These are phyloP conservation scores for Cyclophora punctaria DNA, from an alignment of 2,888 invertebrate genomes.

Conservation along the genomic window DNA sequence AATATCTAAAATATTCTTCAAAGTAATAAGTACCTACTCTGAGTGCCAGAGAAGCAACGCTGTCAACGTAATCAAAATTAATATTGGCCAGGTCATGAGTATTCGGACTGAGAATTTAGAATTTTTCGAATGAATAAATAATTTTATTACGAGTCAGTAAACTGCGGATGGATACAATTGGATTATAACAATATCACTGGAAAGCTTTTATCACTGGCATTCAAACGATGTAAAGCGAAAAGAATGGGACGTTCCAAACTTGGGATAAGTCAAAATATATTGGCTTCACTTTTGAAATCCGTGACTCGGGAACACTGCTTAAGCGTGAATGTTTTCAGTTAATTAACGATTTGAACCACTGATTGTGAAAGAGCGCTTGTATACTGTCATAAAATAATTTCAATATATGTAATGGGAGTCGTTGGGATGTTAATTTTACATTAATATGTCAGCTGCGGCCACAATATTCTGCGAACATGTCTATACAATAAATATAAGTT, in stretches of 20 bases:
- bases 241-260: slow-evolving; percentile 17
- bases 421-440: too few species aligned
- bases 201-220: slow-evolving; percentile 5
- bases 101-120: slow-evolving; percentile 1
- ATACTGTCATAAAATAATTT: too few species aligned
- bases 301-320: too few species aligned
- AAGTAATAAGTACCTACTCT: too few species aligned
- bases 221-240: slow-evolving; percentile 9
- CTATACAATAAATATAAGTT: slow-evolving; percentile 27
- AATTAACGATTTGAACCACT: too few species aligned
- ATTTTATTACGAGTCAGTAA: neutral
- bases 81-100: slow-evolving; percentile 1
- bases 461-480: slow-evolving; percentile 5
- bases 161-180: neutral
- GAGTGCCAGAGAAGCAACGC: neutral
- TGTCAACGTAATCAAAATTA: slow-evolving; percentile 4
- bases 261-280: slow-evolving; percentile 25
- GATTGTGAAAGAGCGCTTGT: too few species aligned
- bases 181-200: slow-evolving; percentile 3
- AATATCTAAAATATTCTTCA: too few species aligned
- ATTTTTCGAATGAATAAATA: slow-evolving; percentile 1
- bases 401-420: too few species aligned
- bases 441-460: slow-evolving; percentile 16
- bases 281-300: slow-evolving; percentile 41
- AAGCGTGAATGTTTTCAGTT: too few species aligned